phyloP scores from a whole-genome alignment of 2,888 invertebrate genomes.

The Sesamia inferens region DNA sequence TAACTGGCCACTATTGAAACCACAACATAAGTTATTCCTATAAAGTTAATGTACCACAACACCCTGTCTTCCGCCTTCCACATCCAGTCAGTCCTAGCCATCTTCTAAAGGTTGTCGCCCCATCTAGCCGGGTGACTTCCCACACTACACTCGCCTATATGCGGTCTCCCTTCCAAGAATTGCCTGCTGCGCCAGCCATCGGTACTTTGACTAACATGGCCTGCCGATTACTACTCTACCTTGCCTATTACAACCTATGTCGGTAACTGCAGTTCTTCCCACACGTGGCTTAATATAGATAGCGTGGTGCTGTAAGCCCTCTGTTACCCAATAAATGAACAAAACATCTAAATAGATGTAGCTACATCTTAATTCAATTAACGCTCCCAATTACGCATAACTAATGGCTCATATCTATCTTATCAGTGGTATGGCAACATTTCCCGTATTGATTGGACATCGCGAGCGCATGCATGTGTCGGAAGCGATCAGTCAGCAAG shows the following conservation, averaged over 20 bases:
- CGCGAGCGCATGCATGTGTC: slow-evolving; percentile 50
- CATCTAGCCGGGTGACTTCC: not conserved
- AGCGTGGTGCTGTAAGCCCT: not conserved
- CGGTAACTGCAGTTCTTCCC: not conserved
- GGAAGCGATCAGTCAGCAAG: slow-evolving; percentile 64
- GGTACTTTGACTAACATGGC: not conserved
- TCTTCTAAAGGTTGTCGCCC: not conserved
- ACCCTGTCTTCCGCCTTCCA: not conserved
- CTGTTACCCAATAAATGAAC: not conserved
- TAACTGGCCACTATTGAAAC: not conserved
- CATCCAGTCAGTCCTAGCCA: not conserved
- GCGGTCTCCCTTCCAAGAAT: not conserved
- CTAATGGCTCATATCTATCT: slow-evolving; percentile 44
- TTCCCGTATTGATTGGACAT: slow-evolving; percentile 49
- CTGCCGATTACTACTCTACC: not conserved
- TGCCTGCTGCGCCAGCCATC: not conserved
- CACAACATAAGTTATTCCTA: not conserved
- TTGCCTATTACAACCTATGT: not conserved
- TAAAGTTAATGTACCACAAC: not conserved
- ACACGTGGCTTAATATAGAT: not conserved
- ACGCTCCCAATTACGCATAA: slow-evolving; percentile 45
- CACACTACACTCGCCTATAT: not conserved
- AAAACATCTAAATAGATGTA: not conserved
- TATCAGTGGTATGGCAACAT: slow-evolving; percentile 51
- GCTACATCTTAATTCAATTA: slow-evolving; percentile 41